Base-by-base conservation (phyloP, 2,797 vertebrate species). In the Anguilla marmorata region DNA sequence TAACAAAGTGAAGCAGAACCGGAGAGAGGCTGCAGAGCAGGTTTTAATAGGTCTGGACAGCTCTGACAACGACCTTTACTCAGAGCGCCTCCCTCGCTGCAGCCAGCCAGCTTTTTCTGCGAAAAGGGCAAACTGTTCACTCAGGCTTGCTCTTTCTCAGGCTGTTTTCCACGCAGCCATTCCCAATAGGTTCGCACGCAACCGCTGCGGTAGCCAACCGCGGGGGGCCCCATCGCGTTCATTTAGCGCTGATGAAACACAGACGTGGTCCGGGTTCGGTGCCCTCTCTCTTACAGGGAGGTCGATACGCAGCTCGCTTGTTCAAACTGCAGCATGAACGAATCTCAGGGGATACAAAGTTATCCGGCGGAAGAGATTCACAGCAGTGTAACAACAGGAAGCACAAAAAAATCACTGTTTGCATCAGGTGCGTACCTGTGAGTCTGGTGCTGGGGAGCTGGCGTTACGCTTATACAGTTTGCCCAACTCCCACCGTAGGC, bases 351-450 rank as follows among this genome's bases (percentile, higher is more conserved):
- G 2, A 76, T 21, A 37, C 3, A 19, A 76, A 76, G 41, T 33
- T 76, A 76, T 76, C 0, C 74, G 14, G 14, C 0, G 16, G 14
- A 72, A 5, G 16, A 21, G 37, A 76, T 76, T 37, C 56, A 84
- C 5, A 63, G 16, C 16, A 52, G 11, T 5, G 33, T 37, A n/a
- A 33, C 30, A 54, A 12, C 56, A 60, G 12, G 7, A 45, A 45
- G 41, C 11, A 12, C 6, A 48, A 14, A 52, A 6, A 33, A 58
- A 37, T 33, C 9, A 33, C 60, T 48, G 21, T 74, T 14, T 54
- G 69, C 4, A 69, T 12, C 5, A 48, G 24, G 63, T 37, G 72
- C 2, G 82, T 87, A 92, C 89, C 90, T 86, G 85, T 2, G 56
- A 24, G 76, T 66, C 30, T 60, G 87, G 84, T 37, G 21, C 21